Percentiles rank a stretch among this genome's conserved stretches.
Evolutionary conservation across 2,113 vertebrate genomes (phyloP).

Genomic region (Pongo abelii): DNA sequence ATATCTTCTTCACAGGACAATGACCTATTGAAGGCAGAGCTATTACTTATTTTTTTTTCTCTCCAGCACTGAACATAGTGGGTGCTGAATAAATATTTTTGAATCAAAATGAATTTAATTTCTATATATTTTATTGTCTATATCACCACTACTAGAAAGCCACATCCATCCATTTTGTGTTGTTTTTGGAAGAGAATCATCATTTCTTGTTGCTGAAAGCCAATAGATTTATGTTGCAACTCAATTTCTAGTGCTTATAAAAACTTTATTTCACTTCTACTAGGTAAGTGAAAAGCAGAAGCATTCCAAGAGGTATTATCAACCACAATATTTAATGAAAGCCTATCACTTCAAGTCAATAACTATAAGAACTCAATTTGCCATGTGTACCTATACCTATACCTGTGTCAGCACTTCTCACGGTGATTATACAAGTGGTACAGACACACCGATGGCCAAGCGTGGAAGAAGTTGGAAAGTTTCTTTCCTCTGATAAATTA

Average conservation of each 20-base stretch:
- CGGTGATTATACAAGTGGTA: not conserved
- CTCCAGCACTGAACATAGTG: not conserved
- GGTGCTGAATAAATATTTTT: not conserved
- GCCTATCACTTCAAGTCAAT: not conserved
- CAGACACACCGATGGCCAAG: not conserved
- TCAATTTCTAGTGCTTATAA: not conserved
- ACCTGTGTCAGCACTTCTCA: not conserved
- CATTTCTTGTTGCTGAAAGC: not conserved
- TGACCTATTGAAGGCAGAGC: not conserved
- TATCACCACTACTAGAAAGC: not conserved
- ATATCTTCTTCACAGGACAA: not conserved
- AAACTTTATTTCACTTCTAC: not conserved
- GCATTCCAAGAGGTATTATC: not conserved
- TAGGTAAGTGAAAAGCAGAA: not conserved
- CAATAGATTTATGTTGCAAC: not conserved
- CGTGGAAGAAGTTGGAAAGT: not conserved
- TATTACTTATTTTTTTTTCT: not conserved
- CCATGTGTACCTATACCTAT: not conserved
- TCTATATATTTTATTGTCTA: not conserved
- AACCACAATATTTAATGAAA: not conserved
- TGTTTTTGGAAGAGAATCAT: not conserved
- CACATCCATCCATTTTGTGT: not conserved
- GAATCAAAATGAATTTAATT: not conserved
- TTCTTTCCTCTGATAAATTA: not conserved
- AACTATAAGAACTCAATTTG: not conserved